These are phyloP conservation scores for Petrophora chlorosata DNA, from an alignment of 2,888 invertebrate species.

Conservation along the genomic window DNA sequence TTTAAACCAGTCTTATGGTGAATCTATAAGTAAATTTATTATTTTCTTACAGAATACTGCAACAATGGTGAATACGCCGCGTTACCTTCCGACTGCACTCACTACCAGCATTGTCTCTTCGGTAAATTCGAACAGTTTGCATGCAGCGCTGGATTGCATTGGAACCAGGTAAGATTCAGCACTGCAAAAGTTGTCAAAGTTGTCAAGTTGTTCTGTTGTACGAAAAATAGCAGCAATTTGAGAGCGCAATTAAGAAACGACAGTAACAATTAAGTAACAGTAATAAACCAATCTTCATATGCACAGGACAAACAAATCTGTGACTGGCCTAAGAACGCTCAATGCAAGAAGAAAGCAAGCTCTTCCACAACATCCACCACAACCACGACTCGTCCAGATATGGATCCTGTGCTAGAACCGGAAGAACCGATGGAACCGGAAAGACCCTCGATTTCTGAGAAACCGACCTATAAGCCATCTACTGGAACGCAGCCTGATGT, in stretches of 20 bases:
- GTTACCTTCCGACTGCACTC: conserved; percentile 87
- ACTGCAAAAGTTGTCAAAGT: too few species aligned
- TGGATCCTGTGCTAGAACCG: conserved; percentile 35
- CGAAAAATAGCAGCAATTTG: too few species aligned
- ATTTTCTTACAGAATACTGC: conserved; percentile 67
- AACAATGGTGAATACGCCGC: conserved; percentile 86
- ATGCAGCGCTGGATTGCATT: conserved; percentile 89
- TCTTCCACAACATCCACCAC: conserved; percentile 49
- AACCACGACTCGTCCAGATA: conserved; percentile 48
- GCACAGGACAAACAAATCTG: conserved; percentile 85
- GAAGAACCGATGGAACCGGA: conserved; percentile 29
- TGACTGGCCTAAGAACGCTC: conserved; percentile 88
- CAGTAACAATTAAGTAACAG: too few species aligned
- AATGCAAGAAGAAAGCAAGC: conserved; percentile 75
- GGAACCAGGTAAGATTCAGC: conserved; percentile 86
- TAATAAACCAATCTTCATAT: too few species aligned
- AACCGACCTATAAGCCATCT: conserved; percentile 63
- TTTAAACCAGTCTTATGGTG: too few species aligned
- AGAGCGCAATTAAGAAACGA: too few species aligned
- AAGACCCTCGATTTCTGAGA: conserved; percentile 32
- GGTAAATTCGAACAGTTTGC: conserved; percentile 88
- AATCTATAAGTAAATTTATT: too few species aligned
- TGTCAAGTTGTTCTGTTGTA: too few species aligned
- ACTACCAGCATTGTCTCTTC: conserved; percentile 91
- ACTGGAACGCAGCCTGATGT: conserved; percentile 48